phyloP scores from a whole-genome alignment of 2,888 invertebrate species.

The Corbicula japonica region DNA sequence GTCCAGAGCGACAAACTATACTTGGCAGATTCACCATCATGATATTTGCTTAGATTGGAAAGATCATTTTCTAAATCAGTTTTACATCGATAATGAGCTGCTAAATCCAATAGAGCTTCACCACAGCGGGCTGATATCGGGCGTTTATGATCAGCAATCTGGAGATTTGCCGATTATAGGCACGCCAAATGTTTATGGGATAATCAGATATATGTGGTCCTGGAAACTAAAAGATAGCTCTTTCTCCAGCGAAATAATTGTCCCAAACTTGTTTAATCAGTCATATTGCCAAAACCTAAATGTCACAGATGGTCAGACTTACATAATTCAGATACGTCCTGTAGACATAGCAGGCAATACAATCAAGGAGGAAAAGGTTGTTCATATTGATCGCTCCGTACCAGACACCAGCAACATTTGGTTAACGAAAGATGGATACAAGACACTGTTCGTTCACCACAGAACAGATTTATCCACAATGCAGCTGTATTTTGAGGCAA shows the following conservation, averaged over 20 bases:
- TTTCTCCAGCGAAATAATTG: slow-evolving; percentile 2
- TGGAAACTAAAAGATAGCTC: slow-evolving; percentile 37
- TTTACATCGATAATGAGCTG: slow-evolving; percentile 35
- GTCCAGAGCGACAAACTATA: slow-evolving; percentile 33
- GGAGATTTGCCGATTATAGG: slow-evolving; percentile 63
- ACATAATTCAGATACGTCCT: slow-evolving; percentile 54
- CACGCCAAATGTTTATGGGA: slow-evolving; percentile 66
- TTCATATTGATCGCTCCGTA: slow-evolving; percentile 63
- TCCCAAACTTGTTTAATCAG: slow-evolving; percentile 60
- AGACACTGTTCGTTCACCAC: slow-evolving; percentile 68
- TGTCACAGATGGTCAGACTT: slow-evolving; percentile 64
- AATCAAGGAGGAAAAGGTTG: slow-evolving; percentile 44
- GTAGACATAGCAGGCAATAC: slow-evolving; percentile 63
- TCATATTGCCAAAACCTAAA: slow-evolving; percentile 39
- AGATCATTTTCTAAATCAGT: slow-evolving; percentile 56
- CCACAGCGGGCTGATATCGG: slow-evolving; percentile 46
- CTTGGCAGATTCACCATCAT: slow-evolving; percentile 63
- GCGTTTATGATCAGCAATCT: slow-evolving; percentile 63
- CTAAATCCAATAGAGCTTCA: slow-evolving; percentile 49
- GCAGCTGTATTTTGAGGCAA: slow-evolving; percentile 61
- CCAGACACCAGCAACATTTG: slow-evolving; percentile 67
- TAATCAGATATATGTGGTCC: slow-evolving; percentile 50
- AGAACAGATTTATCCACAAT: slow-evolving; percentile 66
- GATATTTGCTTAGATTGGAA: slow-evolving; percentile 61
- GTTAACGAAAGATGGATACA: slow-evolving; percentile 58